These are phyloP conservation scores for Germaria angustata DNA, from an alignment of 2,888 invertebrate genomes.

Conservation along the genomic window DNA sequence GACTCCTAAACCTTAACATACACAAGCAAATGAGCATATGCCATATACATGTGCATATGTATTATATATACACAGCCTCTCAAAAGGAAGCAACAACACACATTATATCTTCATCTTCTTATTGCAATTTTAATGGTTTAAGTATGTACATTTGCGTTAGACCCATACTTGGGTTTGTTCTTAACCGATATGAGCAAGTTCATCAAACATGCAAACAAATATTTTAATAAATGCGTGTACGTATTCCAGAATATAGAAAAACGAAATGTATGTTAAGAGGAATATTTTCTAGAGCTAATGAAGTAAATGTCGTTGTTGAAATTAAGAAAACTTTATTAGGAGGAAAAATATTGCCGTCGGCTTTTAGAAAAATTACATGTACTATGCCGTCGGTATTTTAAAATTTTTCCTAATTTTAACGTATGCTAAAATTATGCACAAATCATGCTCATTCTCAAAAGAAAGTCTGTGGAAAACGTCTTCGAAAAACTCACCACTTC, in stretches of 20 bases:
- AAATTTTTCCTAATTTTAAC: not conserved
- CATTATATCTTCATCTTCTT: conserved; percentile 27
- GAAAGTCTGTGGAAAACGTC: conserved; percentile 52
- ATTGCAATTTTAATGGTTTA: conserved; percentile 44
- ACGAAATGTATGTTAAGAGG: not conserved
- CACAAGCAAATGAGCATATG: not conserved
- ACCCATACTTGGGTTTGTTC: conserved; percentile 40
- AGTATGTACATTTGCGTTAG: conserved; percentile 38
- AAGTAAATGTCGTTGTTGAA: not conserved
- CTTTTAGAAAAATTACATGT: too few species aligned
- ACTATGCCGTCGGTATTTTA: conserved; percentile 62
- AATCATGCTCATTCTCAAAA: not conserved
- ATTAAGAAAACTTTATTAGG: not conserved
- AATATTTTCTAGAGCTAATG: not conserved
- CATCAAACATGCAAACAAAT: not conserved
- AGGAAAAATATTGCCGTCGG: conserved; percentile 20
- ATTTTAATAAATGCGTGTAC: not conserved
- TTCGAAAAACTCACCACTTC: conserved; percentile 67
- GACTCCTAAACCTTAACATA: conserved; percentile 17
- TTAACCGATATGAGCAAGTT: not conserved
- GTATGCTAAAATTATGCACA: too few species aligned
- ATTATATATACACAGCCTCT: too few species aligned
- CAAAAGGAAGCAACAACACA: not conserved
- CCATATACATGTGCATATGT: not conserved
- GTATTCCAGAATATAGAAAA: not conserved